A percentile compares a stretch with the other conserved stretches of the same genome.
These are phyloP conservation scores for Leistus spinibarbis DNA, from an alignment of 2,888 invertebrate genomes.

Conservation along the genomic window DNA sequence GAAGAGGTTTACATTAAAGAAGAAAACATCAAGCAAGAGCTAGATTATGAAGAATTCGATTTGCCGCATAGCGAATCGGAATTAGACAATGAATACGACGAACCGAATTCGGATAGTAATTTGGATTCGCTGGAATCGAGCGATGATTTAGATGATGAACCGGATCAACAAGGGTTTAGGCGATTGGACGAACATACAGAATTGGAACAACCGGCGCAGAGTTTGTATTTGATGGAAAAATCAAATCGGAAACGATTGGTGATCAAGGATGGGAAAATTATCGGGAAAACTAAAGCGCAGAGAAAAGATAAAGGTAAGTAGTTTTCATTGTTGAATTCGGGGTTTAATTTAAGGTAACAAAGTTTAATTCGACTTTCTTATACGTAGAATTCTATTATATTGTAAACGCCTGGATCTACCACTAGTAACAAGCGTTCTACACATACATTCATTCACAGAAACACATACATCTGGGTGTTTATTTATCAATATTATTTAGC, in stretches of 20 bases:
- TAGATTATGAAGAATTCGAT: conserved; percentile 50
- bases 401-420: too few species aligned
- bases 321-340: neutral
- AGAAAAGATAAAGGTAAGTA: conserved; percentile 74
- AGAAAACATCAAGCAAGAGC: conserved; percentile 41
- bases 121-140: conserved; percentile 62
- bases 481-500: too few species aligned
- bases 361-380: neutral
- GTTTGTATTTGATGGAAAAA: conserved; percentile 80
- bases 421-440: too few species aligned
- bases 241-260: conserved; percentile 75
- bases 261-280: conserved; percentile 69
- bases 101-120: conserved; percentile 48
- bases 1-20: conserved; percentile 46
- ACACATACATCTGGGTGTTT: too few species aligned
- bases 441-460: too few species aligned
- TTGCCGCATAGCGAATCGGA: conserved; percentile 54
- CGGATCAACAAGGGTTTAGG: conserved; percentile 58
- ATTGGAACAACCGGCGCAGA: conserved; percentile 54
- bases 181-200: conserved; percentile 59
- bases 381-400: neutral
- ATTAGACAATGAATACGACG: conserved; percentile 49
- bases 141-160: conserved; percentile 58
- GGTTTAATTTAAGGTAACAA: neutral
- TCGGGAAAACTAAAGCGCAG: conserved; percentile 75